A percentile compares a stretch with the other conserved stretches of the same genome.
Conservation (phyloP, 1,140 invertebrate species). For the Pseudomyrmex concolor region DNA sequence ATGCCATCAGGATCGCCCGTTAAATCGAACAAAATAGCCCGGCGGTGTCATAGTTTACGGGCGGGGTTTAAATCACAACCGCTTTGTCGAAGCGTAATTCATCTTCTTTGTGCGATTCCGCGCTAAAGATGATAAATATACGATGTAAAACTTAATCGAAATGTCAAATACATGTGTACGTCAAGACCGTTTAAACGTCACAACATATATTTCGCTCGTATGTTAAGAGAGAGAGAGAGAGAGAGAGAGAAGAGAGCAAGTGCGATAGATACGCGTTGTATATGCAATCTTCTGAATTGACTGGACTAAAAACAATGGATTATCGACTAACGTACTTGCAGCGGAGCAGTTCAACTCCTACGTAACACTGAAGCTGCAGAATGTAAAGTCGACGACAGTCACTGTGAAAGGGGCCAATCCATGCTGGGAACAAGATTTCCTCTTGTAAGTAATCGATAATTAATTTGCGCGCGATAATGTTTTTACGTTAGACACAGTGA, state of each 20-base stretch:
- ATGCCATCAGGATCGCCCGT: constrained; percentile 38
- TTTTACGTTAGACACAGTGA: neutral
- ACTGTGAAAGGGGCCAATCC: constrained; percentile 97
- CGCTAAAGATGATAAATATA: constrained; percentile 2
- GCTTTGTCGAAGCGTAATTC: neutral
- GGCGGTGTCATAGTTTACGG: constrained; percentile 25
- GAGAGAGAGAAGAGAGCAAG: too few species aligned
- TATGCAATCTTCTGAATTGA: neutral
- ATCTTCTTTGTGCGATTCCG: neutral
- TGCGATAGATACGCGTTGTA: neutral
- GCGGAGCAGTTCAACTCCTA: constrained; percentile 95
- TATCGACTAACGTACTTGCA: constrained; percentile 82
- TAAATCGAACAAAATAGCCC: constrained; percentile 59
- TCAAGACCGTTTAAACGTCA: neutral
- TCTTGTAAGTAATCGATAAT: constrained; percentile 94
- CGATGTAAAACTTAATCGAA: neutral
- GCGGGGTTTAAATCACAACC: neutral
- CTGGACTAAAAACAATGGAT: neutral
- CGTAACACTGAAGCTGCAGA: constrained; percentile 98
- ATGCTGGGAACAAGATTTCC: constrained; percentile 99
- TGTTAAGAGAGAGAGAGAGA: neutral
- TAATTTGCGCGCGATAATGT: neutral
- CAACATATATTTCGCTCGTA: constrained; percentile 29
- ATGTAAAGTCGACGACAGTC: constrained; percentile 99
- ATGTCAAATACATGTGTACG: neutral